Evolutionary conservation across 2,113 vertebrate genomes (phyloP), one percentile per base, ranked within the genome.

Genomic region (Carassius carassius): DNA sequence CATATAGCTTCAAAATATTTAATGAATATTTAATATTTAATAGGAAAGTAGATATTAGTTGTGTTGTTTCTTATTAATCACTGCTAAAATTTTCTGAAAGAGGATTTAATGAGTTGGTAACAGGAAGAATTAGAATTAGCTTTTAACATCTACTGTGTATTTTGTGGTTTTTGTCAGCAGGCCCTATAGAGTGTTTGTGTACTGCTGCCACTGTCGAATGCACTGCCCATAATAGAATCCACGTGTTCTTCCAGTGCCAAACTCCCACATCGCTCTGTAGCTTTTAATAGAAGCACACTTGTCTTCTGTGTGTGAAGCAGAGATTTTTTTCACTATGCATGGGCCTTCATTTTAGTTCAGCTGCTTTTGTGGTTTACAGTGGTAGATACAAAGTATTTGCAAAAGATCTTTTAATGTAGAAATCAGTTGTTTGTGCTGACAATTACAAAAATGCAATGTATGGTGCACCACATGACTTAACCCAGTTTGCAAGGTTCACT

Each of bases 211-310:
- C 47, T 80, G 69, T 87, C 35, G 25, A 75, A 77, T 23, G 25
- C 35, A 56, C 76, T 82, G 79, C 82, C 78, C 21, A 79, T 92
- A 80, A 86, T 77, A 72, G 23, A 60, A 63, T 78, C 81, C 75
- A 23, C 56, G 60, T 47, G 75, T 79, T 74, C 56, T 72, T 75
- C 81, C 72, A 35, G 49, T 83, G 51, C 41, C 90, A 90, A 86
- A 87, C 89, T 92, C 90, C 65, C 88, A 75, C 73, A 82, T 87
- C 89, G 87, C 90, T 90, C 84, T 89, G 79, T 89, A 83, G 89
- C 90, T 93, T 93, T 94, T 92, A 93, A 90, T 93, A 91, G 91
- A 89, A 89, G 85, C 89, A 87, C 86, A 88, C 87, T 93, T 91
- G 88, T 92, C 90, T 92, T 72, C 86, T 92, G 83, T 90, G 92